A percentile compares a stretch with the other conserved stretches of the same genome.
Evolutionary conservation across 2,888 invertebrate genomes (phyloP).

Genomic region (Empis stercorea): DNA sequence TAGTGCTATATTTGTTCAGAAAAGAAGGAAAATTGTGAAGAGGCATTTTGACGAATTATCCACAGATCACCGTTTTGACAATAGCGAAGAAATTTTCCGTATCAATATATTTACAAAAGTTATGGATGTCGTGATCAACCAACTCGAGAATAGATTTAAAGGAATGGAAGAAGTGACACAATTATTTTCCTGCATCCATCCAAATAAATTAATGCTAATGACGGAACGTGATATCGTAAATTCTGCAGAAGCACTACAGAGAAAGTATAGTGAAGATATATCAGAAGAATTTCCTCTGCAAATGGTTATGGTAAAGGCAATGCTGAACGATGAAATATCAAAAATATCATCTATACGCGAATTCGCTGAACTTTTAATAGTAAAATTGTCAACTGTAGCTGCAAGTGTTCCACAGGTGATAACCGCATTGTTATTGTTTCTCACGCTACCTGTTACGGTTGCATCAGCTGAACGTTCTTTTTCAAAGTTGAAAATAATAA

Average conservation of each 20-base stretch:
- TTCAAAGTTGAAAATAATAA: background rate
- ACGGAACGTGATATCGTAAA: background rate
- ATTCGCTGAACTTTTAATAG: conserved; percentile 3
- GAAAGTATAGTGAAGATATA: conserved; percentile 1
- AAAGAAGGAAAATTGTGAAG: conserved; percentile 1
- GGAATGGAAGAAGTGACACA: background rate
- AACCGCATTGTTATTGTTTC: conserved; percentile 4
- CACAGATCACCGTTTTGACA: conserved; percentile 1
- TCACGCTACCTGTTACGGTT: conserved; percentile 5
- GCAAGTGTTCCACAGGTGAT: conserved; percentile 4
- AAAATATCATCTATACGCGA: conserved; percentile 2
- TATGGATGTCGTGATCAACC: conserved; percentile 1
- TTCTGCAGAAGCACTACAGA: conserved; percentile 1
- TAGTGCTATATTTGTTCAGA: background rate
- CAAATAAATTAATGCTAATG: conserved; percentile 1
- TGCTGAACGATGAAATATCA: background rate
- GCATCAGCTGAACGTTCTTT: conserved; percentile 1
- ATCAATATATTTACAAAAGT: background rate
- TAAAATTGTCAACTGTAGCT: background rate
- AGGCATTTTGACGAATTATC: background rate
- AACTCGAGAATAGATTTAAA: conserved; percentile 2
- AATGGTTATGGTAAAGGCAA: too few relatives aligned
- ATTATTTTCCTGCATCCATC: background rate
- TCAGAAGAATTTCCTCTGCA: background rate
- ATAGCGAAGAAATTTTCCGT: background rate